These are phyloP conservation scores for Varecia variegata DNA, from an alignment of 2,797 vertebrate species.

Conservation along the genomic window DNA sequence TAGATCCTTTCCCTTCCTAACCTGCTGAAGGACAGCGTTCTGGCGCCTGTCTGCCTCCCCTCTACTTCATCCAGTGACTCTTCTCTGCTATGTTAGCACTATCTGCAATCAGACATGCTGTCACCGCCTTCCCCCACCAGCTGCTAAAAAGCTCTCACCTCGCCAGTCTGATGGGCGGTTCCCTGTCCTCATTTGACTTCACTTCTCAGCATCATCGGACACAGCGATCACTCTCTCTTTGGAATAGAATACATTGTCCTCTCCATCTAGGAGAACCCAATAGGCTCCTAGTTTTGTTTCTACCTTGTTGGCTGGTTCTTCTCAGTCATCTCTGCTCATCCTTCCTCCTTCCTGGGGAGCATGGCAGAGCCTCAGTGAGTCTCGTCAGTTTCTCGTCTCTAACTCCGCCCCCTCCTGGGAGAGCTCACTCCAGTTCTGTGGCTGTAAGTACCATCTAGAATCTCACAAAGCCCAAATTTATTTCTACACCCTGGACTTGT, in stretches of 20 bases:
- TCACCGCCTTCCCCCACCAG: rapidly evolving
- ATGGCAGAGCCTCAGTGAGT: background rate
- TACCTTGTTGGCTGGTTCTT: background rate
- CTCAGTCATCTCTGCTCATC: background rate
- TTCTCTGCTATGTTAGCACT: background rate
- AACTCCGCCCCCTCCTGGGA: background rate
- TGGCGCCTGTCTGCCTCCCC: background rate
- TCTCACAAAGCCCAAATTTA: background rate
- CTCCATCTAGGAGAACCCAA: background rate
- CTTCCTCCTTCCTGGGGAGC: background rate
- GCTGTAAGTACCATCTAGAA: background rate
- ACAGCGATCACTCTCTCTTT: background rate
- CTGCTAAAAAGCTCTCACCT: too few species aligned
- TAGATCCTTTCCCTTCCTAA: background rate
- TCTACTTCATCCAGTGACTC: background rate
- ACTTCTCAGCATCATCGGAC: background rate
- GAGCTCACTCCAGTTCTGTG: background rate
- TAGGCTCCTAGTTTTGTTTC: background rate
- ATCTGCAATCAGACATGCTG: background rate
- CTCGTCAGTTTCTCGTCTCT: background rate
- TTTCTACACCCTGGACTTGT: background rate
- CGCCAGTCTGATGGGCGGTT: background rate
- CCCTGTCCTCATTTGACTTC: background rate
- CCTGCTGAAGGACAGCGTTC: background rate
- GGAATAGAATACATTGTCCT: background rate